Evolutionary conservation across 2,113 vertebrate species (phyloP).

Genomic region (Pantherophis guttatus): DNA sequence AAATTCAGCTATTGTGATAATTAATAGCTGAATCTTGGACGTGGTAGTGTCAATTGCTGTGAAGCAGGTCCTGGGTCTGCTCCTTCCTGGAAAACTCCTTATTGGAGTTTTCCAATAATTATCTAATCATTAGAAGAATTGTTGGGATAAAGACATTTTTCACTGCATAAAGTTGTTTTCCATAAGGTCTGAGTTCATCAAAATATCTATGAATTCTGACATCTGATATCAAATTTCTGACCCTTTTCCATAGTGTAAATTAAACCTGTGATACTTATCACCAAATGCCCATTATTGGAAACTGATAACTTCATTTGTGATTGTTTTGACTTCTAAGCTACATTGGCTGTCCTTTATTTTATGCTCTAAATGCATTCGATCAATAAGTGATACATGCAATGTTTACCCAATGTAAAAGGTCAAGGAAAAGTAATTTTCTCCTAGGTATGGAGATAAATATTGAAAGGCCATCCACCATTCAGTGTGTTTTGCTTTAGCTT

Average conservation of each 20-base stretch:
- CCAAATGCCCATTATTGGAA: constrained; percentile 13
- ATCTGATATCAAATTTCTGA: not conserved
- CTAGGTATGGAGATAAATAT: constrained; percentile 33
- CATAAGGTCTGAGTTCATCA: not conserved
- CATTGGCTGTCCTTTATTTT: constrained; percentile 10
- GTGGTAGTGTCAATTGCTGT: not conserved
- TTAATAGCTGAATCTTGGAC: not conserved
- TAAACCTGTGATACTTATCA: not conserved
- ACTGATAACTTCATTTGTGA: constrained; percentile 19
- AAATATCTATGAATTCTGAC: not conserved
- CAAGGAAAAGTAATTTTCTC: constrained; percentile 48
- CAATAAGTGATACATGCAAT: constrained; percentile 48
- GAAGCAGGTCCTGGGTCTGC: not conserved
- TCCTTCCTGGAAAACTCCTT: not conserved
- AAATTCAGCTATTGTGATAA: not conserved
- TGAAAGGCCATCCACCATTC: constrained; percentile 41
- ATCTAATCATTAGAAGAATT: not conserved
- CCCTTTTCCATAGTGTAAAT: constrained; percentile 1
- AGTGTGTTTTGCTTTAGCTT: constrained; percentile 39
- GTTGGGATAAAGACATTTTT: not conserved
- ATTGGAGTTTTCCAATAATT: not conserved
- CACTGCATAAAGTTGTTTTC: not conserved
- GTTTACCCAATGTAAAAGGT: constrained; percentile 45
- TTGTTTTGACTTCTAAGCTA: constrained; percentile 44
- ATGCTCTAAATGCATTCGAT: constrained; percentile 46